Percentiles rank a stretch among this genome's conserved stretches.
These are phyloP conservation scores for Gambelia wislizenii DNA, from an alignment of 2,797 vertebrate genomes.

Conservation along the genomic window DNA sequence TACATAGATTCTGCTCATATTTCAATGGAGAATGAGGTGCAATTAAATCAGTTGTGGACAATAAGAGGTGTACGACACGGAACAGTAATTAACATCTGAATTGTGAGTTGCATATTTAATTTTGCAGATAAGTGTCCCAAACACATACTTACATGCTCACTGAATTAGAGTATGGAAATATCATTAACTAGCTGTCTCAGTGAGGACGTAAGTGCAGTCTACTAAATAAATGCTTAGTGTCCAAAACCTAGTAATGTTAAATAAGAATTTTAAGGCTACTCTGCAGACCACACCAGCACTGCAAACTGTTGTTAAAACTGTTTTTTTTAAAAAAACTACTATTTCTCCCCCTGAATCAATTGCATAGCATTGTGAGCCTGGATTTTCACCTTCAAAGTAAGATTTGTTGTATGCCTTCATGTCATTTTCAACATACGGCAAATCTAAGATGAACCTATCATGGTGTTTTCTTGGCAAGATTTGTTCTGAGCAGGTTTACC, in stretches of 20 bases:
- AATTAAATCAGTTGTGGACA: not conserved
- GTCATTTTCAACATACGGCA: too few relatives aligned
- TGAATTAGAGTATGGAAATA: not conserved
- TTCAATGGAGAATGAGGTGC: not conserved
- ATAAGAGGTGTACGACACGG: not conserved
- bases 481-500: too few relatives aligned
- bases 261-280: not conserved
- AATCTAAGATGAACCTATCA: too few relatives aligned
- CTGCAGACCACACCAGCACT: not conserved
- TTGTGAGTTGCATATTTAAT: not conserved
- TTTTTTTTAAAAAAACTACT: not conserved
- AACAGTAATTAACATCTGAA: not conserved
- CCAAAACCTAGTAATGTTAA: not conserved
- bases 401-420: too few relatives aligned
- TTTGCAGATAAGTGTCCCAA: not conserved
- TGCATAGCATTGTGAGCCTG: not conserved
- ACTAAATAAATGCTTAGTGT: not conserved
- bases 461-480: too few relatives aligned
- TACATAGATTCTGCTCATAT: not conserved
- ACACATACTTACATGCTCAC: not conserved
- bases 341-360: not conserved
- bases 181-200: conserved; percentile 2
- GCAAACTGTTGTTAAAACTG: not conserved
- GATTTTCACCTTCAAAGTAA: not conserved
- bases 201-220: not conserved